These are phyloP conservation scores for Catharus ustulatus DNA, from an alignment of 2,797 vertebrate genomes.

Conservation along the genomic window DNA sequence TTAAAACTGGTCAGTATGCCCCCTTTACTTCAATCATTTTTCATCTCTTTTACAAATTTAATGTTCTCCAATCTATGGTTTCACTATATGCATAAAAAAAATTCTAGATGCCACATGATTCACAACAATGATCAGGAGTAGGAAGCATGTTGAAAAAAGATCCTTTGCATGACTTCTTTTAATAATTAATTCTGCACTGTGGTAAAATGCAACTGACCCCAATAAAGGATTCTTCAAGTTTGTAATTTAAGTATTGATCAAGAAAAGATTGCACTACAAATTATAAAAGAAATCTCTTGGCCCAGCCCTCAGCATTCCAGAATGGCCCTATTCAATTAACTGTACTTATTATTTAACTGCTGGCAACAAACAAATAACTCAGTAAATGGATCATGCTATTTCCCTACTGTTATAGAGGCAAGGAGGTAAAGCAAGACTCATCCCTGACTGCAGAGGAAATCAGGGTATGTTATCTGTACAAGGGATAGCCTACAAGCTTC, in stretches of 20 bases:
- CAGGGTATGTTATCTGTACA: neutral
- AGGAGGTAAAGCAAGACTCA: neutral
- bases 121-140: constrained; percentile 36
- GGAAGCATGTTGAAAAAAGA: neutral
- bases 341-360: neutral
- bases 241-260: neutral
- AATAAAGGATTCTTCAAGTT: neutral
- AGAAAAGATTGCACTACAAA: neutral
- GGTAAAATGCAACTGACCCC: neutral
- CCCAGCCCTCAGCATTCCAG: neutral
- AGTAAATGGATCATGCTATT: neutral
- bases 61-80: neutral
- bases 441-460: neutral
- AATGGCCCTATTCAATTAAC: neutral
- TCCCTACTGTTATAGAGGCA: neutral
- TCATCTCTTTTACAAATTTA: constrained; percentile 24
- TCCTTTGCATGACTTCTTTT: neutral
- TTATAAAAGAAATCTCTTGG: neutral
- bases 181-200: constrained; percentile 2
- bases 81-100: constrained; percentile 10
- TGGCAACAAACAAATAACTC: neutral
- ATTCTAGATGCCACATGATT: constrained; percentile 34
- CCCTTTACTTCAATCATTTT: constrained; percentile 33
- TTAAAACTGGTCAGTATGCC: neutral
- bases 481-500: neutral